phyloP scores from a whole-genome alignment of 2,888 invertebrate species.

The Chrysodeixis includens region DNA sequence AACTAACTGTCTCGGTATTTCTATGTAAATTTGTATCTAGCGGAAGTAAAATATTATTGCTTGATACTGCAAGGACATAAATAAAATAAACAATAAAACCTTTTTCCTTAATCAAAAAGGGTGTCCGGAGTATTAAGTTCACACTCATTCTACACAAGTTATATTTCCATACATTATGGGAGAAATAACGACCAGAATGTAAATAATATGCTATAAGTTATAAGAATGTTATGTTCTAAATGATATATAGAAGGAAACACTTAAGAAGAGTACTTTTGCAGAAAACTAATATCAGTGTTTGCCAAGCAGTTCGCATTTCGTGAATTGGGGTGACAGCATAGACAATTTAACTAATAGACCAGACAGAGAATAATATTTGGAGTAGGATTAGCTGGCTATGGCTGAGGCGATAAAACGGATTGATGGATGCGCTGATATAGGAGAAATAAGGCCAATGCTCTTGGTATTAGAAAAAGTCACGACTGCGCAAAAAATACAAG shows the following conservation, averaged over 20 bases:
- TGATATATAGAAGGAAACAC: slow-evolving; percentile 83
- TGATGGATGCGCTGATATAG: slow-evolving; percentile 17
- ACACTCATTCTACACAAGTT: slow-evolving; percentile 43
- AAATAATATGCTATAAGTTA: slow-evolving; percentile 56
- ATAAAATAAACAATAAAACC: slow-evolving; percentile 41
- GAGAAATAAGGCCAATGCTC: slow-evolving; percentile 2
- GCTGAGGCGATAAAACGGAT: slow-evolving; percentile 25
- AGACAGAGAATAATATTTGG: slow-evolving; percentile 54
- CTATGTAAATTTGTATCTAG: not conserved
- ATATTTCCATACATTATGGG: slow-evolving; percentile 37
- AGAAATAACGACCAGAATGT: slow-evolving; percentile 49
- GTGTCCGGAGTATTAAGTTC: slow-evolving; percentile 48
- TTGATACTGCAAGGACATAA: slow-evolving; percentile 4
- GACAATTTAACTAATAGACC: slow-evolving; percentile 66
- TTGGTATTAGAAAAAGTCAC: slow-evolving; percentile 7
- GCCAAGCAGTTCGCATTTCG: slow-evolving; percentile 84
- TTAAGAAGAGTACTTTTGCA: slow-evolving; percentile 81
- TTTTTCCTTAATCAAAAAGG: slow-evolving; percentile 51
- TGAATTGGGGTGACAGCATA: slow-evolving; percentile 81
- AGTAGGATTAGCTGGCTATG: slow-evolving; percentile 45
- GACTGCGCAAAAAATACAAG: not conserved
- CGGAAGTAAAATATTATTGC: not conserved
- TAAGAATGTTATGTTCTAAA: slow-evolving; percentile 59
- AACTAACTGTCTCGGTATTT: slow-evolving; percentile 20
- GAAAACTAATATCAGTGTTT: slow-evolving; percentile 86